Base-by-base conservation (phyloP, 2,113 vertebrate genomes). In the Hipposideros armiger region DNA sequence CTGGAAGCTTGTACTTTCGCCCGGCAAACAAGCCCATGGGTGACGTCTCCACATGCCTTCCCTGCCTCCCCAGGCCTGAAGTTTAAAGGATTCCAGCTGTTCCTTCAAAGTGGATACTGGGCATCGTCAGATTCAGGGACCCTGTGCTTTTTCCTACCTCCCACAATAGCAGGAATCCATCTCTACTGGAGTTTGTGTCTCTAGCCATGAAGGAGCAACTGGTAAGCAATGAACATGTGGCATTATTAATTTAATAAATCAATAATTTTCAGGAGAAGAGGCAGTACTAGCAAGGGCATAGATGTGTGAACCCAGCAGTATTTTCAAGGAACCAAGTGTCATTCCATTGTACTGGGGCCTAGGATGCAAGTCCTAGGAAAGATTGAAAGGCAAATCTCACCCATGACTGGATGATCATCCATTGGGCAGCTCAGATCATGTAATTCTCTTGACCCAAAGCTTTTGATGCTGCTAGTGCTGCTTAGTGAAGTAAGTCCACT, bases 341-440 rank as follows among this genome's bases (percentile, higher is more conserved):
- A 9, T n/a, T 91, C 22, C 4, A 7, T 86, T 42, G 69, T 70
- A 11, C 2, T 82, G 45, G 3, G 28, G 17, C 11, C 5, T 7
- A 32, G 30, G 6, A 52, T 24, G 3, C 6, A 40, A 52, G 10
- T 56, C 19, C 56, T 10, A 42, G 15, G 2, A 30, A 14, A 30
- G 11, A 47, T 5, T 1, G 8, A 69, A 62, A 83, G 64, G 4
- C 45, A 10, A 4, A 7, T 22, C 16, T 85, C 6, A 15, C 17
- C 2, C 8, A 0, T 36, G 16, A 4, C 40, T 81, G n/a, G 7
- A 24, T 15, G 47, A 4, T 50, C 13, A 54, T 10, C 28, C 1
- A 32, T 6, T 11, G 17, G 58, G 45, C n/a, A 69, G 6, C 20
- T 32, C 32, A 14, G 36, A 9, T 32, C 28, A 32, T 11, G 6